These are phyloP conservation scores for Dicycla oo DNA, from an alignment of 2,888 invertebrate genomes.

Conservation along the genomic window DNA sequence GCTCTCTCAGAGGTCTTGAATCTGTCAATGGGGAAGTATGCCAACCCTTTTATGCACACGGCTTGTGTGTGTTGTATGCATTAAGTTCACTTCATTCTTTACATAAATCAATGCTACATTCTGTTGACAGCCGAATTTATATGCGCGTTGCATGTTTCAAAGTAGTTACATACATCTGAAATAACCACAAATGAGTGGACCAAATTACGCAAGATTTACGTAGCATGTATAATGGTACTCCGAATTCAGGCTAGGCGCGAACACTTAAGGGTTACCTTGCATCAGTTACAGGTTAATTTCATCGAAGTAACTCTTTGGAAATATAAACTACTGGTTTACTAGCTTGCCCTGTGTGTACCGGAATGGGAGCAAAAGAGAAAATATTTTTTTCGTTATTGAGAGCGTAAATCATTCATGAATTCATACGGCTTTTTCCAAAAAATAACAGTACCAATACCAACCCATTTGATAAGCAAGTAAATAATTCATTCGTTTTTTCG, in stretches of 20 bases:
- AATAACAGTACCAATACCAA: neutral
- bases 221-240: slow-evolving; percentile 33
- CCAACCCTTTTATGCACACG: slow-evolving; percentile 3
- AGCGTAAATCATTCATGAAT: slow-evolving; percentile 12
- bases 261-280: slow-evolving; percentile 21
- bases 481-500: slow-evolving; percentile 7
- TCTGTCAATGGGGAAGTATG: neutral
- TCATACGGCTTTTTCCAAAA: neutral
- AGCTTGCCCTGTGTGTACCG: neutral
- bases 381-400: slow-evolving; percentile 10
- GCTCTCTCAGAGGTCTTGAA: neutral
- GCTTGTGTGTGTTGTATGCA: neutral
- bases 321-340: neutral
- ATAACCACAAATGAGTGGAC: slow-evolving; percentile 49
- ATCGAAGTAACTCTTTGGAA: neutral
- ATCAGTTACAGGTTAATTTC: slow-evolving; percentile 6
- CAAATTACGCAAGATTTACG: slow-evolving; percentile 54
- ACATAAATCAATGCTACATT: slow-evolving; percentile 29
- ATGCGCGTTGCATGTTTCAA: slow-evolving; percentile 34
- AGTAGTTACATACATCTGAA: slow-evolving; percentile 55
- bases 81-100: slow-evolving; percentile 7
- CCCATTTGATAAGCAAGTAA: slow-evolving; percentile 2
- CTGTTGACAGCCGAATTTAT: slow-evolving; percentile 22
- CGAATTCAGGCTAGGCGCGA: slow-evolving; percentile 20
- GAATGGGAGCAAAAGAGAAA: neutral